phyloP scores from a whole-genome alignment of 2,797 vertebrate genomes.

The Rhinella marina region DNA sequence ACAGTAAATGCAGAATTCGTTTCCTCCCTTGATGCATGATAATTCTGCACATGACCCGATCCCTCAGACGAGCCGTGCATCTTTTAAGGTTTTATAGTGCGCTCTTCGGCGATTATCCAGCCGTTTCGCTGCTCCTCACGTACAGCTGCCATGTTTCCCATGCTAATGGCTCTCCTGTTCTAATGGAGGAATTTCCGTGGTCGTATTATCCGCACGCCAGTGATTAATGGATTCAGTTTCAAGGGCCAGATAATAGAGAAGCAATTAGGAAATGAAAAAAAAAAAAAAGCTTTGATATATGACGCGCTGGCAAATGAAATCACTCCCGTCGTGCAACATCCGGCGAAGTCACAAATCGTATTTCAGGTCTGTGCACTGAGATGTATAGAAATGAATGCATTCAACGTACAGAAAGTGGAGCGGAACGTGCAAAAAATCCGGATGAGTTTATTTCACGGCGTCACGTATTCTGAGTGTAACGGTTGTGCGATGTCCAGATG shows the following conservation, averaged over 20 bases:
- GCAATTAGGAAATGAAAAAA: constrained; percentile 64
- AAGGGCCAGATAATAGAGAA: constrained; percentile 68
- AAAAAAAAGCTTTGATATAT: constrained; percentile 57
- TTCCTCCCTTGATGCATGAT: neutral
- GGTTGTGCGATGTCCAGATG: too few species aligned
- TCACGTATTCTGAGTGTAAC: too few species aligned
- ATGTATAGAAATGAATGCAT: neutral
- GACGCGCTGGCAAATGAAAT: constrained; percentile 63
- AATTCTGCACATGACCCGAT: neutral
- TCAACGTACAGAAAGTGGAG: neutral
- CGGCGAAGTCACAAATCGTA: neutral
- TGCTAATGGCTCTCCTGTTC: constrained; percentile 63
- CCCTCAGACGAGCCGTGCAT: neutral
- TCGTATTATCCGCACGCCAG: constrained; percentile 66
- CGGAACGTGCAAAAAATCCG: neutral
- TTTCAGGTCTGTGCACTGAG: neutral
- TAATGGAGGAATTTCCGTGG: constrained; percentile 66
- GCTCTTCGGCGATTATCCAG: constrained; percentile 18
- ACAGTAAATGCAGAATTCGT: neutral
- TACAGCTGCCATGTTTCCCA: constrained; percentile 45
- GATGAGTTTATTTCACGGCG: too few species aligned
- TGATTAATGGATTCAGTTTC: constrained; percentile 70
- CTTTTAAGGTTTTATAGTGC: neutral
- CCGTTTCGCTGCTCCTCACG: constrained; percentile 28
- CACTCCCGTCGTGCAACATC: constrained; percentile 23